Percentiles rank a stretch among this genome's conserved stretches.
phyloP scores from a whole-genome alignment of 1,140 invertebrate genomes.

The Phocides pigmalion region DNA sequence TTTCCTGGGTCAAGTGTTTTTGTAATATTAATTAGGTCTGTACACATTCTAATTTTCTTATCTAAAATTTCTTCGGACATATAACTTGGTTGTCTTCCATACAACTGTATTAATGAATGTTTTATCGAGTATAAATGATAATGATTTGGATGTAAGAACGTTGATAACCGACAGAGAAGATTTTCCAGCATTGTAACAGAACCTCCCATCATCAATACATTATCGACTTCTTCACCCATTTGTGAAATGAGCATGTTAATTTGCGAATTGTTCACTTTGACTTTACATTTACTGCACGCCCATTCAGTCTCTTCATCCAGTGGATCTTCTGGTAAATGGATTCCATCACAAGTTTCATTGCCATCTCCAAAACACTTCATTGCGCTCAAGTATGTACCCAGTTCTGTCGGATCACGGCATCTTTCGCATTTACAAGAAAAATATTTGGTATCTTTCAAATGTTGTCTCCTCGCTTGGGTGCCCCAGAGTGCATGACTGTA shows the following conservation, averaged over 20 bases:
- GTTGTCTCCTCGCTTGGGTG: constrained; percentile 90
- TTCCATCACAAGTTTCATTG: constrained; percentile 84
- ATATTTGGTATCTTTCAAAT: constrained; percentile 92
- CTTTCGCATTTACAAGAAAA: constrained; percentile 90
- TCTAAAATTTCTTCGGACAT: constrained; percentile 85
- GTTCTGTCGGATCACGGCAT: constrained; percentile 91
- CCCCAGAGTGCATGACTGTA: constrained; percentile 94
- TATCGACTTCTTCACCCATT: constrained; percentile 90
- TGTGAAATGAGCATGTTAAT: constrained; percentile 86
- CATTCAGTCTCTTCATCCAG: constrained; percentile 88
- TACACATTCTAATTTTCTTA: constrained; percentile 87
- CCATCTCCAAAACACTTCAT: constrained; percentile 87
- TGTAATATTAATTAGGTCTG: constrained; percentile 87
- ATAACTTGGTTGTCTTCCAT: constrained; percentile 87
- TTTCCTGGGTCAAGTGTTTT: constrained; percentile 88
- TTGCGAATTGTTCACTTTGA: constrained; percentile 80
- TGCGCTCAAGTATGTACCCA: constrained; percentile 90
- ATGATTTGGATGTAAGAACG: constrained; percentile 91
- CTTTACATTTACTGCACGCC: constrained; percentile 88
- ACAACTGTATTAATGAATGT: constrained; percentile 91
- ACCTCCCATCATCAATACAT: constrained; percentile 85
- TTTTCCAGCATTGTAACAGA: constrained; percentile 85
- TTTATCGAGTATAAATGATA: constrained; percentile 91
- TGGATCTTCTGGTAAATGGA: constrained; percentile 88
- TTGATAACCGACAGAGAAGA: constrained; percentile 85